These are phyloP conservation scores for Recurvirostra avosetta DNA, from an alignment of 2,113 vertebrate genomes.

Conservation along the genomic window DNA sequence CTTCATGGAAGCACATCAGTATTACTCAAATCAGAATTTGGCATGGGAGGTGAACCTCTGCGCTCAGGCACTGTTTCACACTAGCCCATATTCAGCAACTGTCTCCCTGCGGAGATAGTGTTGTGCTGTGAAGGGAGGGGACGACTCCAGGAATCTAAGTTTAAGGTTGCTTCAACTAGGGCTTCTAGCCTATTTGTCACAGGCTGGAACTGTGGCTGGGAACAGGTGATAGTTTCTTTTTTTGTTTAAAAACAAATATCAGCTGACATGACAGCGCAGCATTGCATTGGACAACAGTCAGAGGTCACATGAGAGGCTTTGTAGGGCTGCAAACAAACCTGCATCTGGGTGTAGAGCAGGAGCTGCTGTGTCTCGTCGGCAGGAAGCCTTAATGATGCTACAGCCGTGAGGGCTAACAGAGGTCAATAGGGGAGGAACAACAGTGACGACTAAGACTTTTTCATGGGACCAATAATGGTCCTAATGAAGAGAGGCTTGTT, in stretches of 20 bases:
- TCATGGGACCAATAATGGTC: not conserved
- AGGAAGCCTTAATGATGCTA: not conserved
- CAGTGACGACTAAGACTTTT: not conserved
- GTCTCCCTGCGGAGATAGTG: not conserved
- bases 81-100: not conserved
- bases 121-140: not conserved
- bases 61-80: not conserved
- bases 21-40: not conserved
- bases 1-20: not conserved
- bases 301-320: not conserved
- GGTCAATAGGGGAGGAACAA: not conserved
- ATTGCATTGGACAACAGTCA: not conserved
- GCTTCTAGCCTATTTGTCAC: not conserved
- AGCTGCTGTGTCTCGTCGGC: not conserved
- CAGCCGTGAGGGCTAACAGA: not conserved
- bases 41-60: not conserved
- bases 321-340: not conserved
- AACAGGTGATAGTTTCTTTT: not conserved
- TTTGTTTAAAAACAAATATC: not conserved
- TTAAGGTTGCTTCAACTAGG: not conserved
- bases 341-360: not conserved
- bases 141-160: not conserved
- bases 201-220: not conserved
- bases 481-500: not conserved
- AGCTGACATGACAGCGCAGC: not conserved